phyloP scores from a whole-genome alignment of 2,797 vertebrate species.

The Enteromius treurensis region DNA sequence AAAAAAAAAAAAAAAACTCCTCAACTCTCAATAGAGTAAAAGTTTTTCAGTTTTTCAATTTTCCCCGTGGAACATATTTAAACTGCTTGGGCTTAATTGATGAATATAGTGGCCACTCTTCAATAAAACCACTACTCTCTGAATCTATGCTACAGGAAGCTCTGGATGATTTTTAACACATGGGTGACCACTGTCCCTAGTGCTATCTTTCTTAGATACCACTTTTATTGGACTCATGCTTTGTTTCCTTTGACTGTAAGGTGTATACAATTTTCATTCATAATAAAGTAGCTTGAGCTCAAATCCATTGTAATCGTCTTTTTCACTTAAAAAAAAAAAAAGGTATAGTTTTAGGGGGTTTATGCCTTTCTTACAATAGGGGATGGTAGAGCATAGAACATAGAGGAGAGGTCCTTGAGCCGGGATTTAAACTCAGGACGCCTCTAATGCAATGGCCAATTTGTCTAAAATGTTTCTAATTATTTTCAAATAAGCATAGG shows the following conservation, averaged over 20 bases:
- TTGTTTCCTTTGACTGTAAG: constrained; percentile 23
- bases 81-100: constrained; percentile 4
- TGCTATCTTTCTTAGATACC: neutral
- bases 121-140: constrained; percentile 1
- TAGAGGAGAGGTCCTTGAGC: neutral
- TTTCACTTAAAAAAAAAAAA: neutral
- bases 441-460: neutral
- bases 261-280: neutral
- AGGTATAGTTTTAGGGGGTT: neutral
- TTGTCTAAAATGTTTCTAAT: too few species aligned
- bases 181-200: neutral
- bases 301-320: neutral
- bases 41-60: neutral
- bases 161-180: constrained; percentile 13
- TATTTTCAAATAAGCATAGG: too few species aligned
- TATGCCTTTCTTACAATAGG: neutral
- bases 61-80: neutral
- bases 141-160: neutral
- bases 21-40: neutral
- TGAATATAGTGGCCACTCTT: neutral
- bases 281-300: constrained; percentile 37
- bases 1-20: neutral
- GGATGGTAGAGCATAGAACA: neutral
- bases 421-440: neutral
- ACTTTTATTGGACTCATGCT: constrained; percentile 22